Evolutionary conservation across 2,797 vertebrate genomes (phyloP), one percentile per base, ranked within the genome.

Genomic region (Centropyge bicolor): DNA sequence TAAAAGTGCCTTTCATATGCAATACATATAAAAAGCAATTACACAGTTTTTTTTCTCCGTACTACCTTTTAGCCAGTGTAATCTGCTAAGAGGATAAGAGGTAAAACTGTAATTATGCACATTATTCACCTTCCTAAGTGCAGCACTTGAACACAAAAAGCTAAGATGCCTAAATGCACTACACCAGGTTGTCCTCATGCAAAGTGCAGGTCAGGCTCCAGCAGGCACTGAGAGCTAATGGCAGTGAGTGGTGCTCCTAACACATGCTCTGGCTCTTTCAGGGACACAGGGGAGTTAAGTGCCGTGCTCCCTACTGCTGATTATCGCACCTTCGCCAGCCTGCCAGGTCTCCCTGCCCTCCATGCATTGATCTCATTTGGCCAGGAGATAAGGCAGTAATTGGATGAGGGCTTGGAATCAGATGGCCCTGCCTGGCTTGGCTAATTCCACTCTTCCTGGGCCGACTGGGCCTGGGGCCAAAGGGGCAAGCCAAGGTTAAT

Each of bases 381-480:
- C 92, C 83, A 87, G 90, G 93, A 96, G 95, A 95, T 94, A 95
- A 95, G 92, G 88, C 86, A 90, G 89, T 96, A 96, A 96, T 96
- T 95, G 94, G 95, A 96, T 94, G 92, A 94, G 93, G 90, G 89
- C 88, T 94, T 94, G 86, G 92, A 94, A 94, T 94, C 88, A 94
- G 95, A 94, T 95, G 90, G 87, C 87, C 85, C 93, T 89, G 92
- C 91, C 93, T 84, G 92, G 92, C 83, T 93, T 91, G 90, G 91
- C 92, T 96, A 95, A 96, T 95, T 94, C 93, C 88, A 91, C 92
- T 96, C 93, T 96, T 94, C 91, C 88, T 91, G 94, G 95, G 83
- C 83, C 24, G 75, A 90, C 93, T 91, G 89, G 89, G 91, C 90
- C 81, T 43, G 46, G 83, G 91, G 92, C 91, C 90, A 93, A 86